A percentile compares a stretch with the other conserved stretches of the same genome.
phyloP scores from a whole-genome alignment of 2,888 invertebrate genomes.

The Yponomeuta sedellus region DNA sequence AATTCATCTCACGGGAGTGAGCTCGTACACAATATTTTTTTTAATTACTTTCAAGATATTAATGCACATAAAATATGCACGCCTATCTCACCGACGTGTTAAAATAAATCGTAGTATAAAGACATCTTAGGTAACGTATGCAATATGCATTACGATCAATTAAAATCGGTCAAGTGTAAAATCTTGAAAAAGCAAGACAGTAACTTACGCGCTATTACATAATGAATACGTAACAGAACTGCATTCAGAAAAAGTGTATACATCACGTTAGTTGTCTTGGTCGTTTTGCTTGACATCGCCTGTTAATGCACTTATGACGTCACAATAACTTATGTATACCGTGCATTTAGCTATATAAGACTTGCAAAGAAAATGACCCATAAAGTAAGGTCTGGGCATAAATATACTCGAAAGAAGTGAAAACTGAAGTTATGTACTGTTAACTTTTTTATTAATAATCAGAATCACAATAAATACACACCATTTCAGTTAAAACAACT shows the following conservation, averaged over 20 bases:
- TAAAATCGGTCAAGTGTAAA: slow-evolving; percentile 3
- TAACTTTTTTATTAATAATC: no score
- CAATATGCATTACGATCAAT: background rate
- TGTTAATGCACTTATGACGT: background rate
- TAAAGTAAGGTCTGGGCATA: no score
- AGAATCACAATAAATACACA: no score
- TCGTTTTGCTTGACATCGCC: background rate
- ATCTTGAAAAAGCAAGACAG: slow-evolving; percentile 1
- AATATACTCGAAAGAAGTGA: no score
- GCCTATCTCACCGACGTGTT: background rate
- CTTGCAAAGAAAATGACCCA: background rate
- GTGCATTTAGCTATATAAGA: background rate
- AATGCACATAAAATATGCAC: background rate
- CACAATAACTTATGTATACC: no score
- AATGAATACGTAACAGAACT: background rate
- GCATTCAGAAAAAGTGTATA: slow-evolving; percentile 3
- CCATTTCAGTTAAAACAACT: no score
- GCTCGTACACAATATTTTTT: no score
- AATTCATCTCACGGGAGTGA: no score
- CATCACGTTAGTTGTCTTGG: background rate
- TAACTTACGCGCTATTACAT: background rate
- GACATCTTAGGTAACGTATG: background rate
- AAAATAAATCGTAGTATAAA: background rate
- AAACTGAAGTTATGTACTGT: no score
- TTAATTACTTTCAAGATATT: no score